Conservation (phyloP, 2,888 invertebrate genomes). For the Athripsodes cinereus region DNA sequence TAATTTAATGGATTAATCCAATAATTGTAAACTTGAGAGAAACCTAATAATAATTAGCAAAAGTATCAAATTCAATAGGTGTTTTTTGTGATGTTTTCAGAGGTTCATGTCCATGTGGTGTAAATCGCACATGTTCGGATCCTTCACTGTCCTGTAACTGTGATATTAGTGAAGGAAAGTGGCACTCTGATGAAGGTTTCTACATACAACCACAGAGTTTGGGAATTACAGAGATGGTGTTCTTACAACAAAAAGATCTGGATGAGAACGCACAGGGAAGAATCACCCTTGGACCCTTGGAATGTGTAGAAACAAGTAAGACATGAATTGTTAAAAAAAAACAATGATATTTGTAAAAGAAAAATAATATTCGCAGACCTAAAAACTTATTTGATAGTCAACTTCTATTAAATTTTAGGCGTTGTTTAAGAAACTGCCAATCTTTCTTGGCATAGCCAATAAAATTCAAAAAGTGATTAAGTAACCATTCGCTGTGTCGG, state of each 20-base stretch:
- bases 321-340: too few species aligned
- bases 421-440: neutral
- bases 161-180: conserved; percentile 80
- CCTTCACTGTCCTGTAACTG: conserved; percentile 84
- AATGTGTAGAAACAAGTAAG: conserved; percentile 93
- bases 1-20: too few species aligned
- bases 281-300: conserved; percentile 84
- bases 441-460: too few species aligned
- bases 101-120: conserved; percentile 69
- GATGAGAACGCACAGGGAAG: conserved; percentile 78
- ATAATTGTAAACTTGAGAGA: too few species aligned
- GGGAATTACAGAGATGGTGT: conserved; percentile 87
- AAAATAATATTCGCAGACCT: neutral
- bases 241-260: conserved; percentile 78
- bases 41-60: too few species aligned
- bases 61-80: too few species aligned
- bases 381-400: neutral
- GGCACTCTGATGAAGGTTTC: conserved; percentile 85
- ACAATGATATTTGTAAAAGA: too few species aligned
- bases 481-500: too few species aligned
- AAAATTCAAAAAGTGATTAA: too few species aligned
- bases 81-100: conserved; percentile 37
- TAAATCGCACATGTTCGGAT: conserved; percentile 76
- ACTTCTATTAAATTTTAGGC: neutral
- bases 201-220: conserved; percentile 74